Conservation (phyloP, 2,797 vertebrate genomes). For the Columba guinea region DNA sequence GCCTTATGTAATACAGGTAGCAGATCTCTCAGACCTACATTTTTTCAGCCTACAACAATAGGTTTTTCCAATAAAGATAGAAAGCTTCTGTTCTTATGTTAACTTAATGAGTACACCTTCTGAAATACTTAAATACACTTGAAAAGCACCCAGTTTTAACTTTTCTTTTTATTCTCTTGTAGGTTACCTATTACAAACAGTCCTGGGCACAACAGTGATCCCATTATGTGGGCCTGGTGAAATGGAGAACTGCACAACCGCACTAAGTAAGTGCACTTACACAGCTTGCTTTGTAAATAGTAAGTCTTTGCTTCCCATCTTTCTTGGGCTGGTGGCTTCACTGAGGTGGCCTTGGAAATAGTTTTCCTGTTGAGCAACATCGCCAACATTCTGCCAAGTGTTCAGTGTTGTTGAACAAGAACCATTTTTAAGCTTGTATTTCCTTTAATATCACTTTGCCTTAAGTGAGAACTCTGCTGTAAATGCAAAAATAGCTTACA, state of each 20-base stretch:
- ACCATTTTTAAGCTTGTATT: not conserved
- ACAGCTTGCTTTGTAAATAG: not conserved
- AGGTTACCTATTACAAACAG: conserved; percentile 69
- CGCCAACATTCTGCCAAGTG: not conserved
- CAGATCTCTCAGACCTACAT: not conserved
- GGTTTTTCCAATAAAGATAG: not conserved
- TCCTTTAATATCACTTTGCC: not conserved
- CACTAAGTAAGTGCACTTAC: conserved; percentile 56
- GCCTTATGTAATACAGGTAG: not conserved
- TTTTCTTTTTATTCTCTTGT: not conserved
- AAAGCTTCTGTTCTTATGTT: not conserved
- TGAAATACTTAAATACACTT: not conserved
- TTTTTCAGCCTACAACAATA: not conserved
- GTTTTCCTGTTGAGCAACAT: not conserved
- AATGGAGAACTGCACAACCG: conserved; percentile 76
- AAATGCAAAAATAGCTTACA: not conserved
- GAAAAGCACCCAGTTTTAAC: not conserved
- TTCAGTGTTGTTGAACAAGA: not conserved
- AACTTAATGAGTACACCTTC: not conserved
- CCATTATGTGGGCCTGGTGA: conserved; percentile 71
- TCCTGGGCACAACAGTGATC: conserved; percentile 73
- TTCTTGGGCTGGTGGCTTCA: not conserved
- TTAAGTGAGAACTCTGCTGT: not conserved
- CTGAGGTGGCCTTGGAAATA: not conserved
- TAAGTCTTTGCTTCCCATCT: not conserved